These are phyloP conservation scores for Rambutsinella grinnellia DNA, from an alignment of 2,888 invertebrate genomes.

Conservation along the genomic window DNA sequence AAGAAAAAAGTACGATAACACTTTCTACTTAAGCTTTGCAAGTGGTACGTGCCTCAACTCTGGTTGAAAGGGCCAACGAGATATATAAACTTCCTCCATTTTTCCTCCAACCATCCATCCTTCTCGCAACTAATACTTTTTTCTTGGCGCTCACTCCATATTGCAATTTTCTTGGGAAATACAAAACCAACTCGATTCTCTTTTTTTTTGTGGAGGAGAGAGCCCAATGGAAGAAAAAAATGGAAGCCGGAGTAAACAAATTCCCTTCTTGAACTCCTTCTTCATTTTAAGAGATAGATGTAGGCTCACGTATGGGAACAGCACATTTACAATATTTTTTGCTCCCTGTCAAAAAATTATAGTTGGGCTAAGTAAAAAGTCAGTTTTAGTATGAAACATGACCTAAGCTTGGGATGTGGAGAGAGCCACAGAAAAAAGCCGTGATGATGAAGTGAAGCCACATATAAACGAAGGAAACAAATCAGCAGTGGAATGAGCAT, in stretches of 20 bases:
- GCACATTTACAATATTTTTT: too few relatives aligned
- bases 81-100: conserved; percentile 23
- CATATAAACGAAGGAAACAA: conserved; percentile 33
- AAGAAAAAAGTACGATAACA: not conserved
- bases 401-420: conserved; percentile 26
- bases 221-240: conserved; percentile 9
- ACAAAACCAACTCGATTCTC: conserved; percentile 38
- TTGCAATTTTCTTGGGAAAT: conserved; percentile 47
- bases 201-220: not conserved
- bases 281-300: too few relatives aligned
- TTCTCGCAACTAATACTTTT: conserved; percentile 23
- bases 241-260: conserved; percentile 37
- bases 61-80: not conserved
- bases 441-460: conserved; percentile 50
- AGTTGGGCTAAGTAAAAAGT: conserved; percentile 42
- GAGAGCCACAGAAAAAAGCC: conserved; percentile 48
- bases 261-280: conserved; percentile 26
- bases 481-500: conserved; percentile 48
- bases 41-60: not conserved
- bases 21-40: not conserved
- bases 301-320: too few relatives aligned
- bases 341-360: conserved; percentile 30
- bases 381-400: conserved; percentile 45
- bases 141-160: conserved; percentile 47
- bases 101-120: conserved; percentile 42